phyloP scores from a whole-genome alignment of 2,888 invertebrate genomes.

The Fissipunctia ypsillon region DNA sequence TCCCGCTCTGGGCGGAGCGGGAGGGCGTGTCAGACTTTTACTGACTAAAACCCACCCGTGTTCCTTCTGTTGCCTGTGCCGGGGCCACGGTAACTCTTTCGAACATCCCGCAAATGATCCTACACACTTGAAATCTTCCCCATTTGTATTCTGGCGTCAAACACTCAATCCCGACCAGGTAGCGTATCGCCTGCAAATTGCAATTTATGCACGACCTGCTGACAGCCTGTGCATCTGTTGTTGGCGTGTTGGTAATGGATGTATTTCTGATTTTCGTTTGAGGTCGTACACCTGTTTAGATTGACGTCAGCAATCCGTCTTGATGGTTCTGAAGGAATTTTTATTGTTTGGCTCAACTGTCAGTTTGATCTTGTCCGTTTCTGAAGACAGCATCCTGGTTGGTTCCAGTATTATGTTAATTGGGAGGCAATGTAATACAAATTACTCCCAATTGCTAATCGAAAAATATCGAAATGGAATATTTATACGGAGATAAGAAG shows the following conservation, averaged over 20 bases:
- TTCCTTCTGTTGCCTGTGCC: too few relatives aligned
- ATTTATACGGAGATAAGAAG: too few relatives aligned
- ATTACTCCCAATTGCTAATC: too few relatives aligned
- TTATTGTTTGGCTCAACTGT: conserved; percentile 26
- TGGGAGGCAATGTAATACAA: too few relatives aligned
- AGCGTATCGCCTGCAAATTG: conserved; percentile 40
- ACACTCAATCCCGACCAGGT: background rate
- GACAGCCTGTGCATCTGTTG: conserved; percentile 35
- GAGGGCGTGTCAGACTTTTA: too few relatives aligned
- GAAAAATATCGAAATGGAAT: too few relatives aligned
- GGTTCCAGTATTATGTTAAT: background rate
- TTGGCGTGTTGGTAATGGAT: conserved; percentile 40
- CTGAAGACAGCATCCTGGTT: background rate
- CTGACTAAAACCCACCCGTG: too few relatives aligned
- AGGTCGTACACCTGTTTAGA: conserved; percentile 36
- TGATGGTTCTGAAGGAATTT: conserved; percentile 31
- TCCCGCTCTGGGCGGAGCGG: too few relatives aligned
- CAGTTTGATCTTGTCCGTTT: conserved; percentile 2
- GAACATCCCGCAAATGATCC: too few relatives aligned
- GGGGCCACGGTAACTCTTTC: too few relatives aligned
- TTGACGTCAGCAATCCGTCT: conserved; percentile 43
- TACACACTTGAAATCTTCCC: conserved; percentile 3
- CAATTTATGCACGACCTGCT: conserved; percentile 28
- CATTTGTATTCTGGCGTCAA: conserved; percentile 34
- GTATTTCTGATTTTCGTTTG: conserved; percentile 49